phyloP scores from a whole-genome alignment of 2,113 vertebrate genomes.

The Proteles cristata region DNA sequence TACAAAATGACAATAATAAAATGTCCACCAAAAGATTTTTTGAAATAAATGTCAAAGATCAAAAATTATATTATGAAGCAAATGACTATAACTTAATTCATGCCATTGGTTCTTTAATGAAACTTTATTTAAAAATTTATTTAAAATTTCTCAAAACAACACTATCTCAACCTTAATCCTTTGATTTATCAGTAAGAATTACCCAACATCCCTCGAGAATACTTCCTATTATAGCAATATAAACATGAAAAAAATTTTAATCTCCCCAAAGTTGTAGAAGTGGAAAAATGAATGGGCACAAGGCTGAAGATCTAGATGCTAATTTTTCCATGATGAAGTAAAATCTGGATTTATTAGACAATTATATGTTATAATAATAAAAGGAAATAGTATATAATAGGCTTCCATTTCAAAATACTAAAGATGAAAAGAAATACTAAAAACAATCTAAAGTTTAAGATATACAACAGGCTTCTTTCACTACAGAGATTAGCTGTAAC shows the following conservation, averaged over 20 bases:
- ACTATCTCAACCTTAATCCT: background rate
- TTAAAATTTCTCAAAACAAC: conserved; percentile 17
- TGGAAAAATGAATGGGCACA: background rate
- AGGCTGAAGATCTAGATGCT: background rate
- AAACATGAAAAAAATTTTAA: background rate
- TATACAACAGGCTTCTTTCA: background rate
- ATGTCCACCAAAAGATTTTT: background rate
- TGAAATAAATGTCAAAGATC: background rate
- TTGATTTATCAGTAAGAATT: background rate
- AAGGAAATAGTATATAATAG: background rate
- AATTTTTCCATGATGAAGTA: background rate
- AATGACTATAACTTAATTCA: background rate
- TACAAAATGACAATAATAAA: background rate
- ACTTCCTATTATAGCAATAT: background rate
- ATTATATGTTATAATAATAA: background rate
- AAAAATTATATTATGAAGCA: background rate
- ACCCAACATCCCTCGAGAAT: background rate
- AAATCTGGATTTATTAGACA: background rate
- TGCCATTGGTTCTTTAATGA: background rate
- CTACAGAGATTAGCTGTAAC: background rate
- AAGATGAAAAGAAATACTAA: background rate
- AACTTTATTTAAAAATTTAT: background rate
- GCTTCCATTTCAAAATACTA: background rate
- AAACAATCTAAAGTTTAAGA: background rate
- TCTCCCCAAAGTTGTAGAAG: background rate